Conservation (phyloP, 1,140 invertebrate species). For the Asbolus verrucosus region DNA sequence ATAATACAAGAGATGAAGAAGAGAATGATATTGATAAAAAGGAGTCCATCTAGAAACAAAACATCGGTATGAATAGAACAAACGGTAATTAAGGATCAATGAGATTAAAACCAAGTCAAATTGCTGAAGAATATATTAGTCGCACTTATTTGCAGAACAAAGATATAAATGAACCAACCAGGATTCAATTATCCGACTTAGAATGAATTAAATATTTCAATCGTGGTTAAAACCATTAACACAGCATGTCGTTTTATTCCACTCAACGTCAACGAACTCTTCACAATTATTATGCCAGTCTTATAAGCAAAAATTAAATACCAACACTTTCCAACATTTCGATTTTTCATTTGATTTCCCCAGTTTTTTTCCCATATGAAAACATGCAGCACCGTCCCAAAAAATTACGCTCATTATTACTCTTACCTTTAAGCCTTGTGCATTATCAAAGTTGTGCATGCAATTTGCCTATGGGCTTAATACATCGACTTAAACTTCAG, state of each 20-base stretch:
- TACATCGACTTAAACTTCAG: too few relatives aligned
- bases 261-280: conserved; percentile 19
- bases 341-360: too few relatives aligned
- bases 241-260: conserved; percentile 33
- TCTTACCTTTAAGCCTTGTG: too few relatives aligned
- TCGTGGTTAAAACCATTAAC: conserved; percentile 41
- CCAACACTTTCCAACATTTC: conserved; percentile 12
- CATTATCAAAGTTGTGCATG: too few relatives aligned
- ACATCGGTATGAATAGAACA: conserved; percentile 47
- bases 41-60: conserved; percentile 43
- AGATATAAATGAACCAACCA: conserved; percentile 54
- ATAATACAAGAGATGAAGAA: conserved; percentile 25
- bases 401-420: too few relatives aligned
- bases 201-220: conserved; percentile 46
- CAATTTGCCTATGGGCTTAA: too few relatives aligned
- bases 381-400: too few relatives aligned
- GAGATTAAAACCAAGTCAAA: conserved; percentile 39
- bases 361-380: too few relatives aligned
- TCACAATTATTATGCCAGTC: conserved; percentile 20
- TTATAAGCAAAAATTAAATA: conserved; percentile 21
- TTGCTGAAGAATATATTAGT: conserved; percentile 47
- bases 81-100: conserved; percentile 49
- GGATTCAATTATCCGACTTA: conserved; percentile 51
- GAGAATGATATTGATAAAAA: conserved; percentile 38
- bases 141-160: conserved; percentile 53